Conservation (phyloP, 2,113 vertebrate genomes). For the Amblyopsis rosae region DNA sequence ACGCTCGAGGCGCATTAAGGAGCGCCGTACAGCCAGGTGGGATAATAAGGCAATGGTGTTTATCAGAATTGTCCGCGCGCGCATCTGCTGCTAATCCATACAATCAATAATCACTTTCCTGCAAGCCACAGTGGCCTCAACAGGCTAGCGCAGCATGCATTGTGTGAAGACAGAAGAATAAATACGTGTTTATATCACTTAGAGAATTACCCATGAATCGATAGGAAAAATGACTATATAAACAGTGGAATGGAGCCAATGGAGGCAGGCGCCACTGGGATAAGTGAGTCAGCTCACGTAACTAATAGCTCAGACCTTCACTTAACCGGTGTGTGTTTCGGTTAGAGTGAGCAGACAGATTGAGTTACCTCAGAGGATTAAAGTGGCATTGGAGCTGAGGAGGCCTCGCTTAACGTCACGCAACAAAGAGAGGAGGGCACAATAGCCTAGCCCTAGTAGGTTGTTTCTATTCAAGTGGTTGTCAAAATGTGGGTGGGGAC, state of each 20-base stretch:
- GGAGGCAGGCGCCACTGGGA: neutral
- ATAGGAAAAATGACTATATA: neutral
- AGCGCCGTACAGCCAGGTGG: neutral
- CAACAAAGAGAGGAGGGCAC: constrained; percentile 40
- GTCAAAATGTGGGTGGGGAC: no score
- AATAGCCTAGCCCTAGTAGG: constrained; percentile 38
- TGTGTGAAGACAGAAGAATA: no score
- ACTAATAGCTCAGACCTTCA: neutral
- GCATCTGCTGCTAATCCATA: no score
- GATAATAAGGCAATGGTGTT: neutral
- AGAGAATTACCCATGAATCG: no score
- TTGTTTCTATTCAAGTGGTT: neutral
- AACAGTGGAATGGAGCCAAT: no score
- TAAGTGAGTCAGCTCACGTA: neutral
- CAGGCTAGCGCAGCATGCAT: no score
- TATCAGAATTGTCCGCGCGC: neutral
- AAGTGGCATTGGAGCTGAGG: constrained; percentile 42
- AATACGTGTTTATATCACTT: no score
- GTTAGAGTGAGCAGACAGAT: constrained; percentile 20
- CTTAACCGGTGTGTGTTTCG: constrained; percentile 15
- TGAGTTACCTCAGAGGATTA: constrained; percentile 32
- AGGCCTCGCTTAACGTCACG: constrained; percentile 31
- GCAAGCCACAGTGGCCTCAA: no score
- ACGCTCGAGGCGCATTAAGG: neutral
- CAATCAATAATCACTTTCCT: no score